Evolutionary conservation across 2,888 invertebrate genomes (phyloP), one percentile per base, ranked within the genome.

Genomic region (Netelia fuscicornis): DNA sequence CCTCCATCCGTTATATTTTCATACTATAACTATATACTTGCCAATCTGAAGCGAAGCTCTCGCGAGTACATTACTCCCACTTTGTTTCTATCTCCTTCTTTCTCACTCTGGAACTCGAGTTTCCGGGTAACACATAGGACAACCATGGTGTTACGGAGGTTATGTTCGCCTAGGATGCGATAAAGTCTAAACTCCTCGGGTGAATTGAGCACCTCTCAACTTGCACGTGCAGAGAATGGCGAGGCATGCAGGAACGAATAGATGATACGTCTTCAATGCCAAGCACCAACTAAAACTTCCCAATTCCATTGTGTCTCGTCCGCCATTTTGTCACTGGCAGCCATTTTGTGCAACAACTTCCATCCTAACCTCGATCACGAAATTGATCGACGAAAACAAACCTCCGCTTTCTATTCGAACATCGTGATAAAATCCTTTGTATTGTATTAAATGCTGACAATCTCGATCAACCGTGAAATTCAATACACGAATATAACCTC

Each of bases 1-100:
- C 85, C 85, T 85, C 71, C 79, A 85, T 82, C 85, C 85, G 85
- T 85, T 85, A 85, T 83, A 83, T 85, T 82, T 85, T 85, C 85
- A 82, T 80, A 65, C 85, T 62, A 71, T 62, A 82, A 83, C 72
- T 80, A 80, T 82, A 78, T 77, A 80, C 82, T 48, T 2, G 48
- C 48, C 80, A 83, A 85, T 85, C 85, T 77, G 54, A 72, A 42
- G 76, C 30, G 72, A 76, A 83, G 76, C 72, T 68, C 67, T 54
- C 52, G 25, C 48, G 56, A 56, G 79, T 76, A 64, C 56, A 80
- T 76, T 76, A 77, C 82, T 83, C 82, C 71, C 62, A 67, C 80
- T 20, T n/a, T 20, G 11, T 25, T 23, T 79, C 52, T 37, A 48
- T 70, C 52, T 68, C 60, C 44, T 8, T 68, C 52, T 48, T 37